Conservation (phyloP, 35 echinoderm and acorn worm species). For the Patiria miniata region DNA sequence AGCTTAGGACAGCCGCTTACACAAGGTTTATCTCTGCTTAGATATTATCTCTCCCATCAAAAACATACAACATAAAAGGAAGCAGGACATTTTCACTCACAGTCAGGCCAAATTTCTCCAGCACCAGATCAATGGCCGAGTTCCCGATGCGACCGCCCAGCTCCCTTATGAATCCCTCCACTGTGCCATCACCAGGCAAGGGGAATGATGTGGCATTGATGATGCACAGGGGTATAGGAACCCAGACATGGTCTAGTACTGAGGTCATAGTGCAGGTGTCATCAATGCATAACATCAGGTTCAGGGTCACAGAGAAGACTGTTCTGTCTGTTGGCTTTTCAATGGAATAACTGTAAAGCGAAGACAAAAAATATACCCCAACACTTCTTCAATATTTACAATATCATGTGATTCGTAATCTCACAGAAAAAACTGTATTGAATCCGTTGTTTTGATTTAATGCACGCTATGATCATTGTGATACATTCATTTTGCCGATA, state of each 20-base stretch:
- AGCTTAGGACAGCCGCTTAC: too few relatives aligned
- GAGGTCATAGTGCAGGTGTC: not conserved
- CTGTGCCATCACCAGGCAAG: conserved; percentile 31
- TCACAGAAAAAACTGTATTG: too few relatives aligned
- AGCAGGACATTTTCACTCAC: not conserved
- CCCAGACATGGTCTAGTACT: conserved; percentile 16
- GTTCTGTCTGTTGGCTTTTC: not conserved
- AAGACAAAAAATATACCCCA: not conserved
- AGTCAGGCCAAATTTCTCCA: conserved; percentile 20
- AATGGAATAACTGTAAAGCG: not conserved
- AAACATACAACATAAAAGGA: too few relatives aligned
- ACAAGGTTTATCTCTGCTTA: too few relatives aligned
- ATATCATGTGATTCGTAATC: too few relatives aligned
- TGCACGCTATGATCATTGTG: too few relatives aligned
- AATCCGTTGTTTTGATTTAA: too few relatives aligned
- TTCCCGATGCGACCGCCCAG: conserved; percentile 19
- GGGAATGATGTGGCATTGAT: not conserved
- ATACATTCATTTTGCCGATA: too few relatives aligned
- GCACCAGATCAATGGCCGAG: conserved; percentile 27
- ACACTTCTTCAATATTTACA: too few relatives aligned
- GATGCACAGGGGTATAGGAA: conserved; percentile 33
- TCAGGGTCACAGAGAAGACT: not conserved
- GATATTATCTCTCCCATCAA: too few relatives aligned
- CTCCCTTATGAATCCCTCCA: not conserved
- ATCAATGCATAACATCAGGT: conserved; percentile 22